These are phyloP conservation scores for Erythrocebus patas DNA, from an alignment of 2,113 vertebrate genomes.

Conservation along the genomic window DNA sequence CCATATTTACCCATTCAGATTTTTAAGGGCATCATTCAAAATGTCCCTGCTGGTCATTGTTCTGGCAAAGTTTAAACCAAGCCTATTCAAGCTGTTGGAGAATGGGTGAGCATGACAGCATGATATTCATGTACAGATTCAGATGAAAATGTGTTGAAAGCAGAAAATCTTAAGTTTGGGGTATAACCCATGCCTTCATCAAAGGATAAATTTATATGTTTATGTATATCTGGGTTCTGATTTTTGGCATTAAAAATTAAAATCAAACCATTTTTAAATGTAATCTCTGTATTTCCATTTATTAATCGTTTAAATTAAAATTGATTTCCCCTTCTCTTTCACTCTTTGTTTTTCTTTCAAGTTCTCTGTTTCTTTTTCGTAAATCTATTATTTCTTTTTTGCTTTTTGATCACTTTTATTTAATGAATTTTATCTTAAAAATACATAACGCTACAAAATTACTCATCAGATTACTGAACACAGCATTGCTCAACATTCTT, in stretches of 20 bases:
- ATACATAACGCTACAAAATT: neutral
- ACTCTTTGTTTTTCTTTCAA: neutral
- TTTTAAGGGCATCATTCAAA: neutral
- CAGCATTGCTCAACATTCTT: conserved; percentile 35
- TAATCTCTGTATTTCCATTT: neutral
- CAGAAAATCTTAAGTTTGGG: neutral
- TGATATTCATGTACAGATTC: neutral
- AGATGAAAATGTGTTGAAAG: neutral
- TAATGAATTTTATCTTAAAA: neutral
- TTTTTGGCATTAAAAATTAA: neutral
- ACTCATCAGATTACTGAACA: conserved; percentile 5
- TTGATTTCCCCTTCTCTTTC: neutral
- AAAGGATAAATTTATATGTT: neutral
- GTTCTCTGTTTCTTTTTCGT: neutral
- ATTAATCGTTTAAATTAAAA: neutral
- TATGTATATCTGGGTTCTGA: neutral
- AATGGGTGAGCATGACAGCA: neutral
- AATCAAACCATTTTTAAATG: neutral
- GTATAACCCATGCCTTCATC: neutral
- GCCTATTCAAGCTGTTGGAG: neutral
- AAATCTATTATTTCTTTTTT: neutral
- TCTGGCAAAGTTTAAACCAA: neutral
- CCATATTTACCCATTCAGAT: neutral
- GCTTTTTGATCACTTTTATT: conserved; percentile 36
- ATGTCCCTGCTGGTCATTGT: neutral